These are phyloP conservation scores for Zosterops hypoxanthus DNA, from an alignment of 2,113 vertebrate species.

Conservation along the genomic window DNA sequence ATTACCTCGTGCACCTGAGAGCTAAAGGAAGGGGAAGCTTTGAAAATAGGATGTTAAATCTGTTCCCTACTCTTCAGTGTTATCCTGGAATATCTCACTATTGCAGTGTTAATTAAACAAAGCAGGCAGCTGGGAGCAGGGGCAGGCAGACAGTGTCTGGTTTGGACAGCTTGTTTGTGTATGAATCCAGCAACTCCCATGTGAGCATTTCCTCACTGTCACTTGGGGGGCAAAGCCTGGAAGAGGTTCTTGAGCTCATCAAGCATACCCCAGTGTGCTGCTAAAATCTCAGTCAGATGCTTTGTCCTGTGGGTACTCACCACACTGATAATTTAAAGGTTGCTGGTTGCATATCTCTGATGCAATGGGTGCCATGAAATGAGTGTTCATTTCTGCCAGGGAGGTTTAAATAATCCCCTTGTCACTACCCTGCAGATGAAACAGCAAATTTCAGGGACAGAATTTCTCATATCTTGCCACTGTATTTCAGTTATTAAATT, in stretches of 20 bases:
- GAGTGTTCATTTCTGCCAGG: not conserved
- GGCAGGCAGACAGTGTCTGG: not conserved
- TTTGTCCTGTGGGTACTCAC: not conserved
- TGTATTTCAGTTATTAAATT: not conserved
- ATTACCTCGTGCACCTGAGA: not conserved
- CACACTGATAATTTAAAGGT: not conserved
- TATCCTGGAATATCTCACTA: not conserved
- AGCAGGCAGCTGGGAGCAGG: not conserved
- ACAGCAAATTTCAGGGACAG: not conserved
- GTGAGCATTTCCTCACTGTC: rapidly evolving
- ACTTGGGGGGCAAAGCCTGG: not conserved
- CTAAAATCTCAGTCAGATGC: not conserved
- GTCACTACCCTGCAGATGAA: not conserved
- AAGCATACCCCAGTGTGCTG: not conserved
- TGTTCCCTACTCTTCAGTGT: not conserved
- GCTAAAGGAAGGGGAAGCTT: not conserved
- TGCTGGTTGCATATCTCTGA: not conserved
- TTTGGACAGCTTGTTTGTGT: not conserved
- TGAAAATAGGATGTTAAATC: not conserved
- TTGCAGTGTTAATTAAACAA: not conserved
- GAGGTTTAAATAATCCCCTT: not conserved
- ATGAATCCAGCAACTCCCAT: not conserved
- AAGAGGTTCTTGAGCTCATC: not conserved
- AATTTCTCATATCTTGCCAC: not conserved
- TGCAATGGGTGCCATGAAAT: not conserved